Percentiles rank a stretch among this genome's conserved stretches.
phyloP scores from a whole-genome alignment of 92 coral and sea anemone species.

The Metridium senile region DNA sequence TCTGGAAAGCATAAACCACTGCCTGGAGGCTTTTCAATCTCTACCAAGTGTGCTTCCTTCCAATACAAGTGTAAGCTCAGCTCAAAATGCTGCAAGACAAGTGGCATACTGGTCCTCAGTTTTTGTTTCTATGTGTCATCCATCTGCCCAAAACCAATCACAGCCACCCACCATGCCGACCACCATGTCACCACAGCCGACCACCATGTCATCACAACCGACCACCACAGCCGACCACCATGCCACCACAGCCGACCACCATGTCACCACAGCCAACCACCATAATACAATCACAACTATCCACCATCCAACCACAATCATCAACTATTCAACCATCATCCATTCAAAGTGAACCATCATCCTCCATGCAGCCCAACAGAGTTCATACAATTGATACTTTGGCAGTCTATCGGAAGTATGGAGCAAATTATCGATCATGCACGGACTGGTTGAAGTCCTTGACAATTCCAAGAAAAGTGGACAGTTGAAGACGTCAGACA shows the following conservation, averaged over 20 bases:
- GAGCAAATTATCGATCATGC: constrained; percentile 13
- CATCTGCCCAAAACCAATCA: constrained; percentile 1
- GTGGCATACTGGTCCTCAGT: constrained; percentile 30
- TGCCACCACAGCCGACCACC: no score
- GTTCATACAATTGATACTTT: not conserved
- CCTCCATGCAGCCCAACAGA: not conserved
- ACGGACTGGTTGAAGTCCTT: constrained; percentile 25
- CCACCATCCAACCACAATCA: not conserved
- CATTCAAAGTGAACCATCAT: not conserved
- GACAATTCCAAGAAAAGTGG: constrained; percentile 32
- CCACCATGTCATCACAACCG: no score
- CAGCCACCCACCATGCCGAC: constrained; percentile 3
- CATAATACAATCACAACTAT: not conserved
- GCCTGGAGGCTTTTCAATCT: constrained; percentile 14
- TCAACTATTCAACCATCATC: not conserved
- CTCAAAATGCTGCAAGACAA: constrained; percentile 38
- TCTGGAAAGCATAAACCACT: not conserved
- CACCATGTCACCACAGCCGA: constrained; percentile 1
- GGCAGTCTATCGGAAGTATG: constrained; percentile 21
- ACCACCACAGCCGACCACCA: no score
- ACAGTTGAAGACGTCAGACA: constrained; percentile 21
- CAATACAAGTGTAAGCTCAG: constrained; percentile 13
- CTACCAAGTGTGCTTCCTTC: constrained; percentile 12
- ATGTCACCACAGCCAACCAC: no score
- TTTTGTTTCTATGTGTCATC: constrained; percentile 23